phyloP scores from a whole-genome alignment of 2,113 vertebrate species.

The Pachyramphus minor region DNA sequence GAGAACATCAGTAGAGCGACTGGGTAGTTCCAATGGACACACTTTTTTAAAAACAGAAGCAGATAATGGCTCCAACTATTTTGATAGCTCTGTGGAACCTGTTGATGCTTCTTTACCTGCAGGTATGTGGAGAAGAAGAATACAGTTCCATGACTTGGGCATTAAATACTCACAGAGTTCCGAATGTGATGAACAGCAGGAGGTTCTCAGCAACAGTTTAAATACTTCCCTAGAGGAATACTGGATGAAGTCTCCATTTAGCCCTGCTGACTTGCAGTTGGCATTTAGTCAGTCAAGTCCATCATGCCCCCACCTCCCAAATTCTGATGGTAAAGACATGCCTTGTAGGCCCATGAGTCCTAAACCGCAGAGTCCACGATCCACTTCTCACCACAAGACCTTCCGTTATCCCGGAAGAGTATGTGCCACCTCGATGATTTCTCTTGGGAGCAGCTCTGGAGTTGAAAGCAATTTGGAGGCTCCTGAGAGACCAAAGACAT shows the following conservation, averaged over 20 bases:
- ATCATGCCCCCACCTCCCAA: slow-evolving; percentile 45
- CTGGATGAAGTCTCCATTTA: slow-evolving; percentile 52
- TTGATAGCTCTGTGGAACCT: slow-evolving; percentile 16
- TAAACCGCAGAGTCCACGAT: slow-evolving; percentile 79
- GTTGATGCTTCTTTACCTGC: slow-evolving; percentile 41
- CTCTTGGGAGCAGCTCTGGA: slow-evolving; percentile 70
- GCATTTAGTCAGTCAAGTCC: slow-evolving; percentile 50
- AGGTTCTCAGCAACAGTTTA: slow-evolving; percentile 30
- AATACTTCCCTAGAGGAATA: slow-evolving; percentile 42
- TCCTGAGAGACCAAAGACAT: slow-evolving; percentile 71
- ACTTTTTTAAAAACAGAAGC: neutral
- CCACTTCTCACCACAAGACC: slow-evolving; percentile 47
- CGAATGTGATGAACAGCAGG: slow-evolving; percentile 21
- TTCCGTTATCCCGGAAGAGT: slow-evolving; percentile 67
- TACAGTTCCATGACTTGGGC: slow-evolving; percentile 53
- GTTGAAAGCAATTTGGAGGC: slow-evolving; percentile 64
- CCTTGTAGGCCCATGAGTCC: slow-evolving; percentile 84
- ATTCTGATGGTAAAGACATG: slow-evolving; percentile 54
- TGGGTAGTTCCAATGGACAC: slow-evolving; percentile 8
- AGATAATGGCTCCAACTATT: slow-evolving; percentile 34
- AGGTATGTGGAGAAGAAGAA: slow-evolving; percentile 64
- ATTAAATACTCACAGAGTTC: slow-evolving; percentile 9
- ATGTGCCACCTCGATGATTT: slow-evolving; percentile 71
- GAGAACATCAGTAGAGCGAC: neutral
- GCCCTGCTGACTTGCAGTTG: slow-evolving; percentile 11